Percentiles rank a stretch among this genome's conserved stretches.
These are phyloP conservation scores for Congeria kusceri DNA, from an alignment of 2,888 invertebrate species.

Conservation along the genomic window DNA sequence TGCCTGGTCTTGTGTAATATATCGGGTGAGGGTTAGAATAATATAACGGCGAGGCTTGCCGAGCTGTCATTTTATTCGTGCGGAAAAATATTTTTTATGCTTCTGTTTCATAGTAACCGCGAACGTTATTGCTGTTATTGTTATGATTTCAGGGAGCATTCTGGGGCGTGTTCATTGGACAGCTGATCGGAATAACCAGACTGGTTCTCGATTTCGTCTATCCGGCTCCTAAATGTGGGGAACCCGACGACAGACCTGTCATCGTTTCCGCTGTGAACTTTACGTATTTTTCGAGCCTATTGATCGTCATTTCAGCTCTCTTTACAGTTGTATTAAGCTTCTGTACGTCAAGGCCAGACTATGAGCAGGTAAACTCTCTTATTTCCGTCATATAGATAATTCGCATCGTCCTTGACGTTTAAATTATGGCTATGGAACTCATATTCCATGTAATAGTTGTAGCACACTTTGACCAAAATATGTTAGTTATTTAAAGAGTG, in stretches of 20 bases:
- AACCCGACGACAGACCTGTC: constrained; percentile 83
- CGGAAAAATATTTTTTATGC: no score
- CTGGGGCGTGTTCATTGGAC: constrained; percentile 85
- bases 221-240: constrained; percentile 84
- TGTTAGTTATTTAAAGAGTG: no score
- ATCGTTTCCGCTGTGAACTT: constrained; percentile 73
- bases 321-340: constrained; percentile 72
- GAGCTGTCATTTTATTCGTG: no score
- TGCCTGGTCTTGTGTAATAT: no score
- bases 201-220: constrained; percentile 86
- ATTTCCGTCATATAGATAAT: background rate
- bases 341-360: constrained; percentile 59
- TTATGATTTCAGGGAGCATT: constrained; percentile 83
- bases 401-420: no score
- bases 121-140: background rate
- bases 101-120: no score
- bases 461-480: no score
- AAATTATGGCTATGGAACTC: no score
- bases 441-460: no score
- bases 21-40: no score
- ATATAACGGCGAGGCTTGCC: no score
- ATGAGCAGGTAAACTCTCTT: constrained; percentile 54
- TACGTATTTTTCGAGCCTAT: constrained; percentile 78
- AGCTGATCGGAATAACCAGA: constrained; percentile 84
- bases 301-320: constrained; percentile 69